Conservation (phyloP, 2,888 invertebrate genomes). For the Drosophila rubida region DNA sequence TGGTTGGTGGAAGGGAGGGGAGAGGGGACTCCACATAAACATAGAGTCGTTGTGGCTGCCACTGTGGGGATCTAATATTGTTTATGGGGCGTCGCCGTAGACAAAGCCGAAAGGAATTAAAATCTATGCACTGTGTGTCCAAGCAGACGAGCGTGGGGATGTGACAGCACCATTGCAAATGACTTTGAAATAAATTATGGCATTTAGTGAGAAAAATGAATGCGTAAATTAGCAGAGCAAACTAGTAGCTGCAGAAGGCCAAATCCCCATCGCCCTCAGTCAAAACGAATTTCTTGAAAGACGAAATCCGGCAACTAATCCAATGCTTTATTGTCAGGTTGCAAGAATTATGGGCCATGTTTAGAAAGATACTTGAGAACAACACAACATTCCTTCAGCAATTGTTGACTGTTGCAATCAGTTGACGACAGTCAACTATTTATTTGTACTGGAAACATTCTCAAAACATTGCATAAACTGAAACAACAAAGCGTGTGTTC, state of each 20-base stretch:
- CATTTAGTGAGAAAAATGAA: conserved; percentile 76
- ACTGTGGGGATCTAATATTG: conserved; percentile 71
- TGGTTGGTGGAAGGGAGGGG: too few relatives aligned
- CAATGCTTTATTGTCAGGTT: background rate
- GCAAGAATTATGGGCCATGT: too few relatives aligned
- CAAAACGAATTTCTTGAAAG: conserved; percentile 12
- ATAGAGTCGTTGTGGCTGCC: conserved; percentile 22
- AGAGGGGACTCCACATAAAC: conserved; percentile 48
- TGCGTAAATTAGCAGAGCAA: conserved; percentile 61
- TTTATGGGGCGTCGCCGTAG: conserved; percentile 75
- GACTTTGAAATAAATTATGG: conserved; percentile 73
- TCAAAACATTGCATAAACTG: too few relatives aligned
- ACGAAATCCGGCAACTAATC: conserved; percentile 10
- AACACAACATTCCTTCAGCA: too few relatives aligned
- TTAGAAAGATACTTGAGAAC: too few relatives aligned
- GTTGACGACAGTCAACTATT: too few relatives aligned
- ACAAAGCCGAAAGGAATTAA: conserved; percentile 71
- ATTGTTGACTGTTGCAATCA: too few relatives aligned
- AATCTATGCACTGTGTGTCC: conserved; percentile 55
- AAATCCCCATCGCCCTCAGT: conserved; percentile 13
- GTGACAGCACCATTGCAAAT: conserved; percentile 55
- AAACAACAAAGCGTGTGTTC: too few relatives aligned
- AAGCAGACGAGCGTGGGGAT: conserved; percentile 21
- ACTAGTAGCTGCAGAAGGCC: conserved; percentile 10
- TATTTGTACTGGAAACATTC: too few relatives aligned